These are phyloP conservation scores for Protonemura montana DNA, from an alignment of 2,888 invertebrate species.

Conservation along the genomic window DNA sequence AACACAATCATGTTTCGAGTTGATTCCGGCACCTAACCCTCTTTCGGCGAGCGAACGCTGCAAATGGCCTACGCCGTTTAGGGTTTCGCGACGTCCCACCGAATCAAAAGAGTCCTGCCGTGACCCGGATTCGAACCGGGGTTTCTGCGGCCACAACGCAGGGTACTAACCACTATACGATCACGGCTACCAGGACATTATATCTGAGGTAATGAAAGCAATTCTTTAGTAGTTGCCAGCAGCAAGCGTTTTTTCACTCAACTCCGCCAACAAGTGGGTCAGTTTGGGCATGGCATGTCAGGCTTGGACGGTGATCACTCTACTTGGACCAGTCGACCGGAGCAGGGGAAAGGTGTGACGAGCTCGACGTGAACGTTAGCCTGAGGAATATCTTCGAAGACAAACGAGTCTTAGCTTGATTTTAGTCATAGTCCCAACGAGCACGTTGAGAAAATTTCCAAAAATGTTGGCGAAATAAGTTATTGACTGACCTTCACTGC, in stretches of 20 bases:
- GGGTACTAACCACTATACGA: constrained; percentile 56
- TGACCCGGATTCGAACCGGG: constrained; percentile 57
- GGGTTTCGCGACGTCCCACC: not conserved
- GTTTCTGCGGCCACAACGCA: constrained; percentile 56
- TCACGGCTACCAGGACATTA: constrained; percentile 51
- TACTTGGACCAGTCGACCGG: not conserved
- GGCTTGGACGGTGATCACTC: not conserved
- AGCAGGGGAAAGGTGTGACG: not conserved
- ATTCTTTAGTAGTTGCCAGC: not conserved
- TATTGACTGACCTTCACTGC: no score
- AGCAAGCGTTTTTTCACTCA: not conserved
- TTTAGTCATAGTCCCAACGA: no score
- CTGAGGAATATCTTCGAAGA: no score
- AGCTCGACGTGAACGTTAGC: no score
- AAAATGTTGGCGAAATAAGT: no score
- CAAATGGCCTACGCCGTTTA: not conserved
- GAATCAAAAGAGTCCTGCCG: constrained; percentile 50
- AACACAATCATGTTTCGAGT: no score
- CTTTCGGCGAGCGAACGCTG: not conserved
- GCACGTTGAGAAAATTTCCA: no score
- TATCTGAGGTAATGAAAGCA: not conserved
- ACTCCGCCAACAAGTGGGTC: not conserved
- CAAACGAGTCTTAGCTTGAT: no score
- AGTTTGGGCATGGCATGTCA: not conserved
- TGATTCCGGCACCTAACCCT: no score